Percentiles rank a stretch among this genome's conserved stretches.
Conservation (phyloP, 2,113 vertebrate species). For the Indicator maculatus region DNA sequence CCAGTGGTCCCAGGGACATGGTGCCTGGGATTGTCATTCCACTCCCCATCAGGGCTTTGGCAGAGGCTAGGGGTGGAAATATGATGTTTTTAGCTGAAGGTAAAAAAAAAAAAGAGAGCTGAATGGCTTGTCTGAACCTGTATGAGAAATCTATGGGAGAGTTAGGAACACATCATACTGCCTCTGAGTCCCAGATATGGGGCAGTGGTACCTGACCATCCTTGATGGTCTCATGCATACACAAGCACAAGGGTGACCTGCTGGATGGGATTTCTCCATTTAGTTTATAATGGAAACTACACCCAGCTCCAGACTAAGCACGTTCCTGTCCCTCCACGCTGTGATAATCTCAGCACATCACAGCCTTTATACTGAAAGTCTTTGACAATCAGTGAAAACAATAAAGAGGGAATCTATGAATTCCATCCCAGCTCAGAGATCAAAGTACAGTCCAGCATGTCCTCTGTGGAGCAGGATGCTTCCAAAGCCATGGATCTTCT, state of each 20-base stretch:
- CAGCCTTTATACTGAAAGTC: background rate
- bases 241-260: background rate
- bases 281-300: background rate
- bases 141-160: background rate
- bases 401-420: background rate
- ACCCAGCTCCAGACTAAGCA: background rate
- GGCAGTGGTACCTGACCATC: background rate
- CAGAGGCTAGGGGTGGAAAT: background rate
- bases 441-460: background rate
- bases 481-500: background rate
- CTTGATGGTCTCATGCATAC: background rate
- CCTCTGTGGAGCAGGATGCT: background rate
- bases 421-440: background rate
- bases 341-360: background rate
- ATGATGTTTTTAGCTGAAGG: background rate
- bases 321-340: background rate
- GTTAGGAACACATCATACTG: background rate
- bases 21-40: background rate
- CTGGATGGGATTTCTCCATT: background rate
- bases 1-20: background rate
- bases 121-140: background rate
- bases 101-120: background rate
- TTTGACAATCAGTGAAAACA: background rate
- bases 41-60: background rate
- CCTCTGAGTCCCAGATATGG: fast-evolving